Evolutionary conservation across 2,113 vertebrate genomes (phyloP).

Genomic region (Corythaeola cristata): DNA sequence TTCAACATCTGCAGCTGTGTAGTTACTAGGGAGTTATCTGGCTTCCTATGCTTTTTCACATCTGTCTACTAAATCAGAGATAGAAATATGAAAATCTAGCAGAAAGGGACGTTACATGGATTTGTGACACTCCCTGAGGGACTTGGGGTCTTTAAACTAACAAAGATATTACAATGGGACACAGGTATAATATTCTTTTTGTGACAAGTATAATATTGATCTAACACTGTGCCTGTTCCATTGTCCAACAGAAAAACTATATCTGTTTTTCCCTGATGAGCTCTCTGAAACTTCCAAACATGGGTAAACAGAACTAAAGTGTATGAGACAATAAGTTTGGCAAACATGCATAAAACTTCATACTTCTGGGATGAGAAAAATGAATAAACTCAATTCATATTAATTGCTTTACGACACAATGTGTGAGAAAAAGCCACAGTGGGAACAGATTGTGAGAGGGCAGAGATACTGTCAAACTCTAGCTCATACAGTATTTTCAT

Average conservation of each 20-base stretch:
- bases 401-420: slow-evolving; percentile 8
- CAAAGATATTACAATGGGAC: not conserved
- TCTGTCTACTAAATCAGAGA: slow-evolving; percentile 64
- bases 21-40: slow-evolving; percentile 54
- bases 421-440: not conserved
- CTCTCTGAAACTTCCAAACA: slow-evolving; percentile 43
- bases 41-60: slow-evolving; percentile 56
- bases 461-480: not conserved
- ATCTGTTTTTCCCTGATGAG: not conserved
- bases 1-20: slow-evolving; percentile 66
- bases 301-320: slow-evolving; percentile 35
- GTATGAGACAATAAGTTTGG: slow-evolving; percentile 44
- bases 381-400: not conserved
- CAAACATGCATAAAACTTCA: slow-evolving; percentile 40
- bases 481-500: not conserved
- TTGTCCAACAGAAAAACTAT: not conserved
- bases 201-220: not conserved
- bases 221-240: not conserved
- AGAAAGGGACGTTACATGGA: not conserved
- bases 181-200: not conserved
- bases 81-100: slow-evolving; percentile 18
- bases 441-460: not conserved
- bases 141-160: not conserved
- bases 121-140: slow-evolving; percentile 51
- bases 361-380: slow-evolving; percentile 53